These are phyloP conservation scores for Oncorhynchus tshawytscha DNA, from an alignment of 2,113 vertebrate genomes.

Conservation along the genomic window DNA sequence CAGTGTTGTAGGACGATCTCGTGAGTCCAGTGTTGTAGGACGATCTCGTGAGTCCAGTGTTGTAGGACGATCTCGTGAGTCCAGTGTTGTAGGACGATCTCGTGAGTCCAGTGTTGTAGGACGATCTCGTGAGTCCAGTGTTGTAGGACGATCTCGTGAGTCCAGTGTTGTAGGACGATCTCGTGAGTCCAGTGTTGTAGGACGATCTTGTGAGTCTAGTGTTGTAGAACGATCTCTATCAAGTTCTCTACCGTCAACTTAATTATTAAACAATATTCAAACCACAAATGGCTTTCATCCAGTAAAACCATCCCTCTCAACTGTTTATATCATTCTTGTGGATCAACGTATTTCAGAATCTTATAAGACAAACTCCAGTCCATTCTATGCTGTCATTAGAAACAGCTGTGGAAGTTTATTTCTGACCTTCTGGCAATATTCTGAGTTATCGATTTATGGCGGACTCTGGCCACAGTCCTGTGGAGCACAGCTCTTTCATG, in stretches of 20 bases:
- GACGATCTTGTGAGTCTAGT: too few species aligned
- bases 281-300: not conserved
- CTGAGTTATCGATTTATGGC: not conserved
- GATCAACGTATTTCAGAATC: not conserved
- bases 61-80: too few species aligned
- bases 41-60: too few species aligned
- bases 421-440: conserved; percentile 15
- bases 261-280: not conserved
- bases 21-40: too few species aligned
- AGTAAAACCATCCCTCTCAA: not conserved
- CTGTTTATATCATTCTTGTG: not conserved
- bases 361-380: not conserved
- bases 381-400: not conserved
- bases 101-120: too few species aligned
- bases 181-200: too few species aligned
- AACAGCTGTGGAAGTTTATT: not conserved
- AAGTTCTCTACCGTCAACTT: not conserved
- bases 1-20: too few species aligned
- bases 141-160: too few species aligned
- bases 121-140: too few species aligned
- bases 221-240: not conserved
- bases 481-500: conserved; percentile 14
- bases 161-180: too few species aligned
- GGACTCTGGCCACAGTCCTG: not conserved
- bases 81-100: too few species aligned